These are phyloP conservation scores for Heliconius ethilla DNA, from an alignment of 2,888 invertebrate genomes.

Conservation along the genomic window DNA sequence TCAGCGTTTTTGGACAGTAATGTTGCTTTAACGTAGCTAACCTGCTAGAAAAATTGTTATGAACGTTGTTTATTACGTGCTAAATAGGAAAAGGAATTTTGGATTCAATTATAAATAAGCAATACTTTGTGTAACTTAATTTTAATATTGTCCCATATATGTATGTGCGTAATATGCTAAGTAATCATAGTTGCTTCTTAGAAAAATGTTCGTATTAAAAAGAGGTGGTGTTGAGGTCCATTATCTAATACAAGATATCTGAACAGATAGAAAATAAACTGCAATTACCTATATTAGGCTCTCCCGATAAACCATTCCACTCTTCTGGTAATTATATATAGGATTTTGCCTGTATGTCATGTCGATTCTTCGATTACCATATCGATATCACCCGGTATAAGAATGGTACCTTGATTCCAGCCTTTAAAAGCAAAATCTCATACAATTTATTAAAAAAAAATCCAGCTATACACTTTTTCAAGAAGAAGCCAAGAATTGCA, in stretches of 20 bases:
- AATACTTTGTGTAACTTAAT: too few species aligned
- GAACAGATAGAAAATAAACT: background rate
- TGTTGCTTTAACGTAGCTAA: conserved; percentile 26
- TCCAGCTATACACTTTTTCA: background rate
- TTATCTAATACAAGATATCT: background rate
- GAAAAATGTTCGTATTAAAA: too few species aligned
- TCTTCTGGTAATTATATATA: too few species aligned
- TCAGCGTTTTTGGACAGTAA: conserved; percentile 38
- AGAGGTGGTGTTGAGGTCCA: background rate
- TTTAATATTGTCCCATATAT: too few species aligned
- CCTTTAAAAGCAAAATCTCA: background rate
- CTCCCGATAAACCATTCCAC: background rate
- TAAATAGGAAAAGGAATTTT: background rate
- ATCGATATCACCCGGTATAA: too few species aligned
- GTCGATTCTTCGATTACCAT: too few species aligned
- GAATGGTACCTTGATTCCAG: too few species aligned
- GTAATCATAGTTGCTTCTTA: too few species aligned
- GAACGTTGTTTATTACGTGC: conserved; percentile 2
- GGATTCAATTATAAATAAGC: background rate
- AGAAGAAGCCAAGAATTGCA: conserved; percentile 15
- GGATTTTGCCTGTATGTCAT: too few species aligned
- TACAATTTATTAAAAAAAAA: background rate
- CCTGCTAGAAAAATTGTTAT: conserved; percentile 21
- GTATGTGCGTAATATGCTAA: too few species aligned
- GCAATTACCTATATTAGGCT: too few species aligned